A percentile compares a stretch with the other conserved stretches of the same genome.
phyloP scores from a whole-genome alignment of 2,113 vertebrate genomes.

The Scortum barcoo region DNA sequence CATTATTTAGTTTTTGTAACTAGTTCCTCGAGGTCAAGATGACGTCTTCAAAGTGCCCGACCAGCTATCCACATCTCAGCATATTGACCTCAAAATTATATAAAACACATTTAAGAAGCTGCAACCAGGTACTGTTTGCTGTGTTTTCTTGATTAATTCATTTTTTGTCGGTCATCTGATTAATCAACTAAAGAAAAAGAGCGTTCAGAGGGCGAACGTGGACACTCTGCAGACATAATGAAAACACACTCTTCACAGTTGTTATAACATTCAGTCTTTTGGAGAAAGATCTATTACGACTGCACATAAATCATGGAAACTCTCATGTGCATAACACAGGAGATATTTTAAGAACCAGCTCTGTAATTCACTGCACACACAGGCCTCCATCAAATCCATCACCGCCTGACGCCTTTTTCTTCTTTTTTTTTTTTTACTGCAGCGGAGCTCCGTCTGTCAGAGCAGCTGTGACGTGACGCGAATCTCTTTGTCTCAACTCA shows the following conservation, averaged over 20 bases:
- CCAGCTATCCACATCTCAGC: not conserved
- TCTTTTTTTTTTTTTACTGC: not conserved
- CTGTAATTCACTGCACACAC: not conserved
- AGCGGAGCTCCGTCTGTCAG: not conserved
- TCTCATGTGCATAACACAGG: not conserved
- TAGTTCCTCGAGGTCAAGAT: not conserved
- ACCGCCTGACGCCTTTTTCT: constrained; percentile 2
- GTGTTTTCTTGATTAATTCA: no score
- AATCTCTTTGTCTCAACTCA: constrained; percentile 53
- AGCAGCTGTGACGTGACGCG: constrained; percentile 66
- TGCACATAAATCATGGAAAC: not conserved
- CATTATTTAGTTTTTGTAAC: not conserved
- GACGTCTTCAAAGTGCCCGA: not conserved
- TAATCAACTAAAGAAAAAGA: not conserved
- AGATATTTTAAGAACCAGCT: not conserved
- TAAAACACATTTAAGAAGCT: not conserved
- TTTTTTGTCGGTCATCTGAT: not conserved
- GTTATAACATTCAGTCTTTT: not conserved
- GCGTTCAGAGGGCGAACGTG: not conserved
- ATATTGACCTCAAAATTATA: not conserved
- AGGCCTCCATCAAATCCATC: not conserved
- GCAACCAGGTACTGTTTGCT: no score
- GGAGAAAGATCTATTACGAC: not conserved
- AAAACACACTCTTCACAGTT: not conserved
- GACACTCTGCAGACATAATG: not conserved